Percentiles rank a stretch among this genome's conserved stretches.
phyloP scores from a whole-genome alignment of 2,113 vertebrate species.

The Indicator indicator region DNA sequence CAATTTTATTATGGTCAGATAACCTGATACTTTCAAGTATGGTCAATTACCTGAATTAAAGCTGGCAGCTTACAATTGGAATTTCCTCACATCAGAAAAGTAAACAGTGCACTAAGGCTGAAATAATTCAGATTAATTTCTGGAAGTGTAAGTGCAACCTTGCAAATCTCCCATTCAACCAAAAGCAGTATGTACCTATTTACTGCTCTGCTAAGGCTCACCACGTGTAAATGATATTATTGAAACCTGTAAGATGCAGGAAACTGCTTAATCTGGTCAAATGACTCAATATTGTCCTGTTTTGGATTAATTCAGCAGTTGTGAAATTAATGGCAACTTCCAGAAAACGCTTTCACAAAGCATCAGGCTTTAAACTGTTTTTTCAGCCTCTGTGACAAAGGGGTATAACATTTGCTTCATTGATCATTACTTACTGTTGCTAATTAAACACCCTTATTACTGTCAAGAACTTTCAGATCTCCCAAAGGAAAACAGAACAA shows the following conservation, averaged over 20 bases:
- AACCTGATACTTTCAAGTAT: background rate
- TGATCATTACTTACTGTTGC: background rate
- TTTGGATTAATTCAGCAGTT: background rate
- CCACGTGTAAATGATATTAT: background rate
- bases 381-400: background rate
- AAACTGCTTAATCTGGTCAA: background rate
- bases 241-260: background rate
- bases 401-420: background rate
- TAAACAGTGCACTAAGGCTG: background rate
- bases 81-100: background rate
- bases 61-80: background rate
- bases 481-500: background rate
- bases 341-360: background rate
- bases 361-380: background rate
- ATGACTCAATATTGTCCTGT: background rate
- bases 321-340: background rate
- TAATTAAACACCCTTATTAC: background rate
- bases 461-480: background rate
- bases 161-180: background rate
- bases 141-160: background rate
- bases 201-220: background rate
- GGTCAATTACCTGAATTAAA: background rate
- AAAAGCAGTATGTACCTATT: background rate
- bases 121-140: slow-evolving; percentile 7
- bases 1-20: background rate